Percentiles rank a stretch among this genome's conserved stretches.
Conservation (phyloP, 2,797 vertebrate species). For the Lagocephalus sceleratus region DNA sequence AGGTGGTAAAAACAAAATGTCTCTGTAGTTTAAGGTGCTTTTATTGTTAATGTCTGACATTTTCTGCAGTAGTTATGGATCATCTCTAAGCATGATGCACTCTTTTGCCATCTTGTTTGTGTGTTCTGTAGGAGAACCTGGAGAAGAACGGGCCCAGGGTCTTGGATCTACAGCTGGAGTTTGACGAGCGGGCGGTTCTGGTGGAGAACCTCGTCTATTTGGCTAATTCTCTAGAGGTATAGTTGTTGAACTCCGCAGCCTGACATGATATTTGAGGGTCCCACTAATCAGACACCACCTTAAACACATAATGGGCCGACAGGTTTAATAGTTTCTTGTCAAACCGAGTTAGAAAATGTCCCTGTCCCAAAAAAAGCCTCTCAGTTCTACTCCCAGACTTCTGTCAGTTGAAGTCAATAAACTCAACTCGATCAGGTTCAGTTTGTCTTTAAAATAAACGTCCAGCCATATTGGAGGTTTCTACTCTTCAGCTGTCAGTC, state of each 20-base stretch:
- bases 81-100: constrained; percentile 29
- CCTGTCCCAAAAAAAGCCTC: background rate
- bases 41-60: constrained; percentile 8
- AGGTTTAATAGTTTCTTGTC: too few relatives aligned
- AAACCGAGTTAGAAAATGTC: background rate
- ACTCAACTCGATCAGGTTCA: background rate
- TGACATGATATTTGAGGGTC: background rate
- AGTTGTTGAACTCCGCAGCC: background rate
- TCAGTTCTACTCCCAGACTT: background rate
- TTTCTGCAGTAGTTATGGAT: background rate
- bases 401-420: constrained; percentile 4
- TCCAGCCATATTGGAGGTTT: constrained; percentile 2
- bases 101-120: constrained; percentile 30
- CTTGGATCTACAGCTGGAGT: constrained; percentile 92
- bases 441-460: constrained; percentile 4
- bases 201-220: constrained; percentile 93
- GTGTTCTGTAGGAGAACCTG: constrained; percentile 83
- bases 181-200: constrained; percentile 90
- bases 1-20: constrained; percentile 1
- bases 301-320: background rate
- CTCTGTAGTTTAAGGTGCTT: constrained; percentile 5
- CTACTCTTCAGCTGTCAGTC: constrained; percentile 27
- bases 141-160: constrained; percentile 89
- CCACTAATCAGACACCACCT: background rate
- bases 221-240: constrained; percentile 93